Conservation (phyloP, 2,888 invertebrate genomes). For the Blera fallax region DNA sequence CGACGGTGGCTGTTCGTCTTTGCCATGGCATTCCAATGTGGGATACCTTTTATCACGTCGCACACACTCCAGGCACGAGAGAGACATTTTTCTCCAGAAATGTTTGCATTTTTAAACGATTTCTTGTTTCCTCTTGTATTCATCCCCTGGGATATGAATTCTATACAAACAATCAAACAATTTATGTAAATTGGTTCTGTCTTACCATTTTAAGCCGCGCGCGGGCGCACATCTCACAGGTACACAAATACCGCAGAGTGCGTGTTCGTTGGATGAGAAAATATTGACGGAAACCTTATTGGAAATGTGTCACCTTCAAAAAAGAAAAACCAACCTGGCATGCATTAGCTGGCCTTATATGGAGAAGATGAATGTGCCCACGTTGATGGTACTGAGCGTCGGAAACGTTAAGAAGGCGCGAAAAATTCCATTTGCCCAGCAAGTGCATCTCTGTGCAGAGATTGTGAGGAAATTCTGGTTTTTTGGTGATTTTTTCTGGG, state of each 20-base stretch:
- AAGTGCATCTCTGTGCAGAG: conserved; percentile 5
- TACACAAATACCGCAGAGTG: not conserved
- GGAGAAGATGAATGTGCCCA: conserved; percentile 10
- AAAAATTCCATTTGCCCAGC: conserved; percentile 33
- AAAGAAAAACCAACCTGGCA: not conserved
- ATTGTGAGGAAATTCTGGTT: conserved; percentile 6
- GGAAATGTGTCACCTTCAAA: conserved; percentile 59
- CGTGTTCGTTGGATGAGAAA: conserved; percentile 14
- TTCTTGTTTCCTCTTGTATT: conserved; percentile 29
- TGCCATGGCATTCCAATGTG: not conserved
- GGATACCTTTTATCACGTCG: conserved; percentile 43
- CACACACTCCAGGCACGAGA: not conserved
- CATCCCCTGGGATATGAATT: not conserved
- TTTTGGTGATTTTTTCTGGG: conserved; percentile 15
- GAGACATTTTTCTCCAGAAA: conserved; percentile 20
- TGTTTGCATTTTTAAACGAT: conserved; percentile 51
- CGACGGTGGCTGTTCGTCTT: not conserved
- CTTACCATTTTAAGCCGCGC: conserved; percentile 17
- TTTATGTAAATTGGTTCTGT: conserved; percentile 35
- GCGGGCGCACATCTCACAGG: conserved; percentile 14
- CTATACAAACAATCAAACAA: conserved; percentile 25
- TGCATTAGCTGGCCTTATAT: conserved; percentile 16
- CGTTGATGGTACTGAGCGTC: conserved; percentile 17
- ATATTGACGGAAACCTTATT: conserved; percentile 32
- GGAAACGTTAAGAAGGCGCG: conserved; percentile 57